Evolutionary conservation across 1,140 invertebrate species (phyloP).

Genomic region (Helicoverpa armigera): DNA sequence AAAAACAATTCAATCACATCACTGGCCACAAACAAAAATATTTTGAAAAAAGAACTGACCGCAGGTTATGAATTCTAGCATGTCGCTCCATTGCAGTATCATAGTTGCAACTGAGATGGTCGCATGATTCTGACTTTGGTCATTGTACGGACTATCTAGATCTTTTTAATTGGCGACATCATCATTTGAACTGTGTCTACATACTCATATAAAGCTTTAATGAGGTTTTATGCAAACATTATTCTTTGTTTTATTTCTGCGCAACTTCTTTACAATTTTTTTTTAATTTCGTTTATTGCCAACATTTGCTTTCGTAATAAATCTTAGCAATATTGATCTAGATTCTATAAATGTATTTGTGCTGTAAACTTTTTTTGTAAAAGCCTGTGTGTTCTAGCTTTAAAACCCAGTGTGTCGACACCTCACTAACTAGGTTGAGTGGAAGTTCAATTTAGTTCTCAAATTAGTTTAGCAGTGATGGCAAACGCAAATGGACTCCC

Average conservation of each 20-base stretch:
- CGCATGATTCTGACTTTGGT: constrained; percentile 67
- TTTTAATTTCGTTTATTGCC: too few relatives aligned
- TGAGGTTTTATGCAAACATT: constrained; percentile 28
- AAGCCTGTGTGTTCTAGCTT: constrained; percentile 52
- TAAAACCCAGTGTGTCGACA: constrained; percentile 27
- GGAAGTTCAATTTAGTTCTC: constrained; percentile 58
- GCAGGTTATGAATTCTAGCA: constrained; percentile 75
- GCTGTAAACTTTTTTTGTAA: not conserved
- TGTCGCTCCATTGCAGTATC: constrained; percentile 83
- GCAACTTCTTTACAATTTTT: not conserved
- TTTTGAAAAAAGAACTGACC: constrained; percentile 67
- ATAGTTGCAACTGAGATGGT: constrained; percentile 79
- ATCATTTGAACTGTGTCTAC: constrained; percentile 25
- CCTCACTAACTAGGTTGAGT: constrained; percentile 62
- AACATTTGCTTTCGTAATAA: too few relatives aligned
- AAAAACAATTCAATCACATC: constrained; percentile 22
- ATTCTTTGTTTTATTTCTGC: constrained; percentile 5
- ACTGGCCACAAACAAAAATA: constrained; percentile 42
- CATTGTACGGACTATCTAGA: constrained; percentile 71
- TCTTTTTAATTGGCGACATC: constrained; percentile 53
- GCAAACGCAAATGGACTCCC: constrained; percentile 39
- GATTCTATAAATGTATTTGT: not conserved
- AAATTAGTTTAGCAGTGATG: constrained; percentile 58
- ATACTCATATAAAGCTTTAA: constrained; percentile 16
- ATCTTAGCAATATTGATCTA: too few relatives aligned